Base-by-base conservation (phyloP, 2,797 vertebrate genomes). In the Falco naumanni region DNA sequence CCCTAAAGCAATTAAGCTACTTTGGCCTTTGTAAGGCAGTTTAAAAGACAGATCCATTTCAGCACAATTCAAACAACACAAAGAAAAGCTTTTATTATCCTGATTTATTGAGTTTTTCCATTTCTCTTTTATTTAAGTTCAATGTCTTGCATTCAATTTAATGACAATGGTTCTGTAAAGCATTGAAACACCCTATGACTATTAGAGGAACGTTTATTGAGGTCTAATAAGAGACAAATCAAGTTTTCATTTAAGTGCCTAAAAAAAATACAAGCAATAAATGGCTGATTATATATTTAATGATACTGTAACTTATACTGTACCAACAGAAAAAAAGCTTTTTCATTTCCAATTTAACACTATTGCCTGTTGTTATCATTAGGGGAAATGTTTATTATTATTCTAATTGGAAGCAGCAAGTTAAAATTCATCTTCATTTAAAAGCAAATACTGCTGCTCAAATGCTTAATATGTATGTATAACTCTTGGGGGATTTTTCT, bases 151-250 rank as follows among this genome's bases (percentile, higher is more conserved):
- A 79, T 94, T 95, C 92, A 81, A 68, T 94, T 96, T 97, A 97
- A 96, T 84, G 69, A 90, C 71, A 86, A 68, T 43, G 81, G 89
- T 93, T 97, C 94, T 83, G 72, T 93, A 92, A 86, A 95, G 71
- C 89, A 95, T 90, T 98, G 96, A 95, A 97, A 95, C 82, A 94
- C 34, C 37, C 74, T 63, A 54, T 91, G 93, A 94, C 95, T 89
- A 66, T 97, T 97, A 96, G 96, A 91, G 82, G 83, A 90, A 93
- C 84, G 89, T 96, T 97, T 93, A 95, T 70, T 94, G 87, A 94
- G 45, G 81, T 66, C 91, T 96, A 97, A 97, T 96, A 96, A 97
- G 90, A 91, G 39, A 96, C 93, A 95, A 97, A 97, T 96, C 93
- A 94, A 93, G 84, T 95, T 90, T 97, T 95, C 71, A 80, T 92